Base-by-base conservation (phyloP, 1,140 invertebrate species). In the Penaeus vannamei region DNA sequence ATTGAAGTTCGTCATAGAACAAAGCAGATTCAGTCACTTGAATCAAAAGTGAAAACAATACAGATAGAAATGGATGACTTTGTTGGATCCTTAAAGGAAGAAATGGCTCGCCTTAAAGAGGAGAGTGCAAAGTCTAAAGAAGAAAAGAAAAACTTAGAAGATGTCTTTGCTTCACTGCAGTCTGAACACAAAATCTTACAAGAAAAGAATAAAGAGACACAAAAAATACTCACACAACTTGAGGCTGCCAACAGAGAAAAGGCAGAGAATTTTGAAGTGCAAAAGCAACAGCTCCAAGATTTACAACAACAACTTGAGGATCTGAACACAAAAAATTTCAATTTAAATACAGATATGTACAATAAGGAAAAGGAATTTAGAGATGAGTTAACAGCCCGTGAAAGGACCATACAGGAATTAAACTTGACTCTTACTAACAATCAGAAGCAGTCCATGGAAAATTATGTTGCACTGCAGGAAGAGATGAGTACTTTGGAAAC, bases 201-300 rank as follows among this genome's bases (percentile, higher is more conserved):
- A 66, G 36, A 53, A 23, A 90, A 92, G 46, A 91, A 93, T 36
- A 91, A 92, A 72, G 36, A 92, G 32, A 23, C 90, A 61, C 92
- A 92, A 80, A 85, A 89, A 72, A 82, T 92, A 53, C 92, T 93
- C 69, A 89, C 92, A 60, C 91, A 92, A 79, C 83, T 93, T 17
- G 77, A 92, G 17, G 90, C 92, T 42, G 87, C 91, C 59, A 76
- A 84, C 12, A 91, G 92, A 62, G 86, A 91, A 80, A 92, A 93
- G 79, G 91, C 91, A 66, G 91, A 90, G 66, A 92, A 92, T 36
- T 83, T 93, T 23, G 91, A 92, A 20, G 89, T 87, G 23, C 46
- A 93, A 10, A 92, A 93, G 79, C 90, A 92, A 81, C 90, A 93
- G 90, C 89, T 92, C 26, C 91, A 91, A 36, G 91, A 92, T 26